Percentiles rank a stretch among this genome's conserved stretches.
Evolutionary conservation across 1,140 invertebrate genomes (phyloP).

Genomic region (Drosophila sulfurigaster): DNA sequence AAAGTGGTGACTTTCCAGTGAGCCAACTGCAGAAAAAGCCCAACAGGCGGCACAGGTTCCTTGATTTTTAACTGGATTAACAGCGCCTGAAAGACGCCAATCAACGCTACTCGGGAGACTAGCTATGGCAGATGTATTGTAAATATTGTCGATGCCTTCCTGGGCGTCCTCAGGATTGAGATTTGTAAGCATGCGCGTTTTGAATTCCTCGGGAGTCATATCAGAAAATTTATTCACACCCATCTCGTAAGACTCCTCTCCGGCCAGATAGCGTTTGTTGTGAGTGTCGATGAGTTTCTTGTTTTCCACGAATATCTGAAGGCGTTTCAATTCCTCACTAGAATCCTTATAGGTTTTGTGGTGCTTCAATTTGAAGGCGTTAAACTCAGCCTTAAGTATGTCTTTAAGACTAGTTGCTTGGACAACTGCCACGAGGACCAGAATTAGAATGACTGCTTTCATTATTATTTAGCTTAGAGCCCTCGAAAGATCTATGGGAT

Average conservation of each 20-base stretch:
- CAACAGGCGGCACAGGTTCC: background rate
- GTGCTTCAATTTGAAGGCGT: background rate
- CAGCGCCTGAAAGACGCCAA: background rate
- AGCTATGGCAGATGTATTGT: background rate
- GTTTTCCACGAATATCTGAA: background rate
- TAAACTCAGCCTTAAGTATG: background rate
- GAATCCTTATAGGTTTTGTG: background rate
- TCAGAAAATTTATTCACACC: constrained; percentile 19
- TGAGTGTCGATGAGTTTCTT: too few species aligned
- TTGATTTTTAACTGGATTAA: constrained; percentile 1
- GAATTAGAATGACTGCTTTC: background rate
- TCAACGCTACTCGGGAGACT: background rate
- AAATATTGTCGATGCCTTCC: background rate
- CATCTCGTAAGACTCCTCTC: constrained; percentile 5
- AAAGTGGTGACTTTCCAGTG: constrained; percentile 9
- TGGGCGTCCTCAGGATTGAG: background rate
- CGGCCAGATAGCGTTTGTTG: background rate
- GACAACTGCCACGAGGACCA: background rate
- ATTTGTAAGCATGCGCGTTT: background rate
- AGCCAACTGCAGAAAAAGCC: constrained; percentile 3
- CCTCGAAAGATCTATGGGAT: background rate
- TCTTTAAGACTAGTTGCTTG: background rate
- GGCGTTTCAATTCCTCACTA: background rate
- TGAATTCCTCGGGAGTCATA: constrained; percentile 8
- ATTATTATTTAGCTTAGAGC: background rate